phyloP scores from a whole-genome alignment of 1,140 invertebrate species.

The Globodera ellingtonae region DNA sequence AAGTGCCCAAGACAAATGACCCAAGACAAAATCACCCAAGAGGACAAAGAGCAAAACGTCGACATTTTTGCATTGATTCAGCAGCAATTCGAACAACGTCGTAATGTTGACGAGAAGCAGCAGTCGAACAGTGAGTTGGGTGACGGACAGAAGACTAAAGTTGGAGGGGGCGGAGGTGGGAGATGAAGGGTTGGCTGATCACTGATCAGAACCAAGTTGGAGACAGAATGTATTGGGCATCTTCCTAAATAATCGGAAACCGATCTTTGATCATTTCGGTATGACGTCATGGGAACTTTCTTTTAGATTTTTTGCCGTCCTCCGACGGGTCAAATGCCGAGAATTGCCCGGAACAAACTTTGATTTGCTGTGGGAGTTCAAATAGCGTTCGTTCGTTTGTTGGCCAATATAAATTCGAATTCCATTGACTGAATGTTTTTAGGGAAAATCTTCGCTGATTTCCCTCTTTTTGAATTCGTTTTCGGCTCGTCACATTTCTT shows the following conservation, averaged over 20 bases:
- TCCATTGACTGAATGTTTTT: background rate
- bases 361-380: constrained; percentile 13
- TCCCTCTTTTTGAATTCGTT: background rate
- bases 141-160: background rate
- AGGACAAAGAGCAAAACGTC: background rate
- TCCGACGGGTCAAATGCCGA: background rate
- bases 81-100: constrained; percentile 4
- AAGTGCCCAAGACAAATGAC: too few relatives aligned
- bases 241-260: too few relatives aligned
- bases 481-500: background rate
- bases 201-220: too few relatives aligned
- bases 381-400: background rate
- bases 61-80: constrained; percentile 12
- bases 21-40: background rate
- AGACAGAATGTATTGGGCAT: too few relatives aligned
- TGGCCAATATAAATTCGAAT: background rate
- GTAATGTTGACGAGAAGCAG: constrained; percentile 12
- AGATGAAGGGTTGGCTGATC: background rate
- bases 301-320: background rate
- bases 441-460: constrained; percentile 28
- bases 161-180: background rate
- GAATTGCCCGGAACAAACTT: background rate
- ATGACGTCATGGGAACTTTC: background rate
- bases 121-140: background rate
- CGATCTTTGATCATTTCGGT: too few relatives aligned